Conservation (phyloP, 2,888 invertebrate genomes). For the Lottia scabra region DNA sequence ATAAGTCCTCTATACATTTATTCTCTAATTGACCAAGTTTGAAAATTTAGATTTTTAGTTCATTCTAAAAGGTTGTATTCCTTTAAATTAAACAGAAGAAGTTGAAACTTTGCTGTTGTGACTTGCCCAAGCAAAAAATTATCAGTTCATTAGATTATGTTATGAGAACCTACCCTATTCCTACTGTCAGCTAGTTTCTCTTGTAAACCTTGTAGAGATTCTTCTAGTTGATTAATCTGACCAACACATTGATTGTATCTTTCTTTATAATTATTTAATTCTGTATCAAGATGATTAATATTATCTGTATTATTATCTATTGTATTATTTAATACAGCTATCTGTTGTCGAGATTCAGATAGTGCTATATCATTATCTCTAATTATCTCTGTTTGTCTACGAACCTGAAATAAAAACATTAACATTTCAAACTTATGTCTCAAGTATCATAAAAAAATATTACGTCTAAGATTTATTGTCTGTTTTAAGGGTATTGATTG, state of each 20-base stretch:
- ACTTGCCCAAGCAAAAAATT: no score
- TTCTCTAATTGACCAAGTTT: no score
- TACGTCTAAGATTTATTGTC: no score
- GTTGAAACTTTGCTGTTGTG: no score
- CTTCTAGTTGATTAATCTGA: constrained; percentile 57
- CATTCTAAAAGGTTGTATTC: no score
- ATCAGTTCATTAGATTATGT: no score
- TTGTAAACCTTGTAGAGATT: constrained; percentile 52
- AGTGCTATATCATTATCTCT: constrained; percentile 53
- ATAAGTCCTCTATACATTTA: no score
- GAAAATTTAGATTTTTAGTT: no score
- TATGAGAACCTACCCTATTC: constrained; percentile 39
- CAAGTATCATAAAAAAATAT: no score
- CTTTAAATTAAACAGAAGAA: no score
- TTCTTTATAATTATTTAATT: constrained; percentile 55
- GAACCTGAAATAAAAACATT: constrained; percentile 38
- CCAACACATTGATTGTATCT: constrained; percentile 54
- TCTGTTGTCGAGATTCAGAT: constrained; percentile 55
- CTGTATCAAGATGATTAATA: constrained; percentile 45
- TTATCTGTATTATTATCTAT: constrained; percentile 49
- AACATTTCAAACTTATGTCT: no score
- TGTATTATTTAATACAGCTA: constrained; percentile 59
- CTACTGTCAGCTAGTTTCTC: constrained; percentile 59
- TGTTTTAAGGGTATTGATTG: no score
- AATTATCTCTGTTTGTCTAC: constrained; percentile 48